These are phyloP conservation scores for Brachionus paranguensis DNA, from an alignment of 1,140 invertebrate species.

Conservation along the genomic window DNA sequence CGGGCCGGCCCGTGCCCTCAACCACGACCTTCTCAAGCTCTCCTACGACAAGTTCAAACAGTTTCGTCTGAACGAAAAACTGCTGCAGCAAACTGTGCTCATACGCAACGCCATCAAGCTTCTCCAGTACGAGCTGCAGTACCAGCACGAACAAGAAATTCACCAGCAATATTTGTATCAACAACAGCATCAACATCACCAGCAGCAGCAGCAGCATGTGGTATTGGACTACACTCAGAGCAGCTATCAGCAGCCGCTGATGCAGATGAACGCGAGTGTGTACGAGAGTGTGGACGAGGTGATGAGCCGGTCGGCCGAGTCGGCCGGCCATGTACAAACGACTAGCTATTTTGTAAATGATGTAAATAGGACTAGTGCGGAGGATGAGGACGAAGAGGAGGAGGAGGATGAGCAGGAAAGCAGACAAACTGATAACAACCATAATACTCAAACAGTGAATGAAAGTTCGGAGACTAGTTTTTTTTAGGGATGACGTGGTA, in stretches of 20 bases:
- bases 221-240: background rate
- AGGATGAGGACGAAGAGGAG: background rate
- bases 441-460: conserved; percentile 33
- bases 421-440: conserved; percentile 2
- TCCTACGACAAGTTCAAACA: conserved; percentile 40
- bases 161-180: background rate
- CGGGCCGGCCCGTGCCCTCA: background rate
- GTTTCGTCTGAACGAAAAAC: conserved; percentile 35
- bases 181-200: background rate
- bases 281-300: conserved; percentile 23
- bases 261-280: background rate
- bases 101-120: conserved; percentile 31
- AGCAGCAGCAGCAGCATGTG: background rate
- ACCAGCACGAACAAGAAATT: conserved; percentile 26
- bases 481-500: background rate
- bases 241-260: background rate
- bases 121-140: conserved; percentile 18
- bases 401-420: background rate
- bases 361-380: background rate
- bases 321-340: background rate
- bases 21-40: conserved; percentile 26
- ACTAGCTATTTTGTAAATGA: conserved; percentile 23
- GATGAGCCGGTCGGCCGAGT: background rate
- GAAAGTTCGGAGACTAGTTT: background rate
- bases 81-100: conserved; percentile 32